Conservation (phyloP, 2,888 invertebrate species). For the Cabera pusaria region DNA sequence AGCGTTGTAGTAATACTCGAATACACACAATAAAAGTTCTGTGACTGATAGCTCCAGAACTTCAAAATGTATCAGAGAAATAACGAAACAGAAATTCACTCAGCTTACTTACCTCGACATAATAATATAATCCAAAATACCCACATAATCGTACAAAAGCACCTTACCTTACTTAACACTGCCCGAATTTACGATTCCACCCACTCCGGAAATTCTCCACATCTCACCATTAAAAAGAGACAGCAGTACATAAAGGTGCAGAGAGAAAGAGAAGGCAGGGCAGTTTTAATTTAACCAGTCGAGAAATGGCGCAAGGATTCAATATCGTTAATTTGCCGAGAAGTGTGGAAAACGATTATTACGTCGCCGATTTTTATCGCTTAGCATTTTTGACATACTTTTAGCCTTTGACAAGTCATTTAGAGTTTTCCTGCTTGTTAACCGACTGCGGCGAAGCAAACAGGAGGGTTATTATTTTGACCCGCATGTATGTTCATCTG, state of each 20-base stretch:
- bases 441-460: too few species aligned
- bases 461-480: too few species aligned
- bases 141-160: conserved; percentile 30
- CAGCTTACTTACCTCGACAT: conserved; percentile 15
- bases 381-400: too few species aligned
- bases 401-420: too few species aligned
- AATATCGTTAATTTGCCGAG: conserved; percentile 17
- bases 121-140: conserved; percentile 14
- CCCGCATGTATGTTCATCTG: too few species aligned
- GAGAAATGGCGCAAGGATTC: conserved; percentile 27
- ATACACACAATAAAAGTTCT: too few species aligned
- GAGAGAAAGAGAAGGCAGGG: conserved; percentile 30
- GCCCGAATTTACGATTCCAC: conserved; percentile 37
- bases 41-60: too few species aligned
- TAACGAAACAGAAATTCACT: conserved; percentile 6
- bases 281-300: conserved; percentile 22
- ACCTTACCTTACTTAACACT: conserved; percentile 35
- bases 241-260: conserved; percentile 1
- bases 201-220: conserved; percentile 53
- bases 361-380: too few species aligned
- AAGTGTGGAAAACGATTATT: conserved; percentile 2
- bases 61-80: too few species aligned
- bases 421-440: too few species aligned
- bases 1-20: too few species aligned
- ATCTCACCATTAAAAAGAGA: conserved; percentile 41